Conservation (phyloP, 2,888 invertebrate species). For the Apantesis nais region DNA sequence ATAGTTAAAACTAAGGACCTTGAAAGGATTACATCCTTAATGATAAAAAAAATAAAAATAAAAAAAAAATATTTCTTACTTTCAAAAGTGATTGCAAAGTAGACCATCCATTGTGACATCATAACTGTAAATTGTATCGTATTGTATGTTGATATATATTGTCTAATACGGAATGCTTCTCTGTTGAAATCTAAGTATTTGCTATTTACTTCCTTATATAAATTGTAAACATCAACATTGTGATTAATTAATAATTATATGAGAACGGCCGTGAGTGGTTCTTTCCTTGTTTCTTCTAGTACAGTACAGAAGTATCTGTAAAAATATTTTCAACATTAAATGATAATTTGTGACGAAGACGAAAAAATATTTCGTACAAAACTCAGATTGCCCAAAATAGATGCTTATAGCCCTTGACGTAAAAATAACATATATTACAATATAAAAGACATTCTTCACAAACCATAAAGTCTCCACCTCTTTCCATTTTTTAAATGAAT, state of each 20-base stretch:
- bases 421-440: too few relatives aligned
- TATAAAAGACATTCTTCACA: background rate
- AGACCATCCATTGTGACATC: background rate
- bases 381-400: too few relatives aligned
- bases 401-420: too few relatives aligned
- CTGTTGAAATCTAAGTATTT: background rate
- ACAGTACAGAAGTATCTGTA: conserved; percentile 17
- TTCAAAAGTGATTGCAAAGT: background rate
- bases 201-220: background rate
- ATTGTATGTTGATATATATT: background rate
- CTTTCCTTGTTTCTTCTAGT: background rate
- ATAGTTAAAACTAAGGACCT: background rate
- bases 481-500: too few relatives aligned
- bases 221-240: background rate
- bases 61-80: background rate
- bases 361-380: background rate
- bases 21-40: background rate
- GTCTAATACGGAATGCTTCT: background rate
- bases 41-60: background rate
- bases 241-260: background rate
- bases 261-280: background rate
- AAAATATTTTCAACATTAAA: conserved; percentile 11
- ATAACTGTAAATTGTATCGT: background rate
- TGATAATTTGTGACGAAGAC: background rate
- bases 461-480: too few relatives aligned